A percentile compares a stretch with the other conserved stretches of the same genome.
phyloP scores from a whole-genome alignment of 1,140 invertebrate genomes.

The Ostrea edulis region DNA sequence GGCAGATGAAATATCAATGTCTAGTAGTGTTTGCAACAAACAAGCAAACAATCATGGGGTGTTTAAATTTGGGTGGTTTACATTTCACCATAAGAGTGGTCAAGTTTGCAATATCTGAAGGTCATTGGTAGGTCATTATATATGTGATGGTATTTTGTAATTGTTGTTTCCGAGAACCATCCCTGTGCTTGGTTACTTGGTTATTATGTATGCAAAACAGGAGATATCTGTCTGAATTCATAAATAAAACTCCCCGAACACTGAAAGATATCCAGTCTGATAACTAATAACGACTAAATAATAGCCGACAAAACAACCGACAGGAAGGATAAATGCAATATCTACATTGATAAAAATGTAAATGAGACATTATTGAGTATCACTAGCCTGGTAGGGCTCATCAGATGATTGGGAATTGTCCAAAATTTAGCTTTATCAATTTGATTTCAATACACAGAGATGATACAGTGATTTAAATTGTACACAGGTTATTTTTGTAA shows the following conservation, averaged over 20 bases:
- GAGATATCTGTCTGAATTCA: background rate
- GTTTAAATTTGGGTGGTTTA: no score
- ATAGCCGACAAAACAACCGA: background rate
- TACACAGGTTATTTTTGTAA: background rate
- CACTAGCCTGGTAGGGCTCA: background rate
- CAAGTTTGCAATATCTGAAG: no score
- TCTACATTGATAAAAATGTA: slow-evolving; percentile 26
- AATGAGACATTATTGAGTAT: background rate
- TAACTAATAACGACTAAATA: background rate
- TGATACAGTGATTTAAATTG: background rate
- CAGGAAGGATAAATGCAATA: slow-evolving; percentile 1
- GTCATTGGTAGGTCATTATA: no score
- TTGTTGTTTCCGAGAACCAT: no score
- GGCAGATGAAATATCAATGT: no score
- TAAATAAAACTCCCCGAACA: background rate
- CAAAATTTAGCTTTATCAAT: background rate
- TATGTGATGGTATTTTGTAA: no score
- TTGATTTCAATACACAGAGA: background rate
- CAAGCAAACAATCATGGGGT: no score
- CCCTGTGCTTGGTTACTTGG: background rate
- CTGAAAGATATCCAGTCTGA: background rate
- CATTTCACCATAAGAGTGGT: no score
- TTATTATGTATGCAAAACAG: background rate
- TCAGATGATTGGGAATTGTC: background rate
- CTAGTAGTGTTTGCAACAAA: no score